Percentiles rank a stretch among this genome's conserved stretches.
phyloP scores from a whole-genome alignment of 2,113 vertebrate species.

The Ovibos moschatus region DNA sequence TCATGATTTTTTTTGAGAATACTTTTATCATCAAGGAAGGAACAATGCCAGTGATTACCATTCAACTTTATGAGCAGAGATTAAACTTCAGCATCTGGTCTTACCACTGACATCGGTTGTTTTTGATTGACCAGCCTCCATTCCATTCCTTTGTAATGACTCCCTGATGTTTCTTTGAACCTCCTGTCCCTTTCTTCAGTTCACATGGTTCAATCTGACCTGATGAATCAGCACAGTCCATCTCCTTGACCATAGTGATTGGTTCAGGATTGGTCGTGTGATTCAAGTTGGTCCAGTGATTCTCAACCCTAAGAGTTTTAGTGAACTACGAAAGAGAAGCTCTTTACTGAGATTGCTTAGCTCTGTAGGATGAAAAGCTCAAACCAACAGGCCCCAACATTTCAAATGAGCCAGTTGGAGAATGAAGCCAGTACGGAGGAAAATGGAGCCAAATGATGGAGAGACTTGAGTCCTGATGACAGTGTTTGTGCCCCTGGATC shows the following conservation, averaged over 20 bases:
- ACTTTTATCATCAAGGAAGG: slow-evolving; percentile 26
- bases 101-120: neutral
- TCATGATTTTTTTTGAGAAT: neutral
- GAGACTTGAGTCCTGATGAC: slow-evolving; percentile 64
- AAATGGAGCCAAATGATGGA: slow-evolving; percentile 63
- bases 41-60: neutral
- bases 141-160: slow-evolving; percentile 23
- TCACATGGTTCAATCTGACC: neutral
- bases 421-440: slow-evolving; percentile 57
- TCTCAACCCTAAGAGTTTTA: neutral
- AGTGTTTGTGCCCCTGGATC: slow-evolving; percentile 65
- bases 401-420: slow-evolving; percentile 43
- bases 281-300: slow-evolving; percentile 42
- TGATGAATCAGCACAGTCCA: neutral
- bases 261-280: slow-evolving; percentile 20
- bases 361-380: slow-evolving; percentile 36
- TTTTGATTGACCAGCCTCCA: slow-evolving; percentile 30
- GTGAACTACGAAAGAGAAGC: slow-evolving; percentile 2
- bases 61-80: slow-evolving; percentile 10
- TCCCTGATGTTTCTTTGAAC: slow-evolving; percentile 38
- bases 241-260: slow-evolving; percentile 35
- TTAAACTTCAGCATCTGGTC: neutral
- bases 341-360: slow-evolving; percentile 36
- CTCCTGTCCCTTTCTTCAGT: slow-evolving; percentile 13
- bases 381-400: slow-evolving; percentile 37